These are phyloP conservation scores for Actenoides lindsayi DNA, from an alignment of 2,113 vertebrate genomes.

Conservation along the genomic window DNA sequence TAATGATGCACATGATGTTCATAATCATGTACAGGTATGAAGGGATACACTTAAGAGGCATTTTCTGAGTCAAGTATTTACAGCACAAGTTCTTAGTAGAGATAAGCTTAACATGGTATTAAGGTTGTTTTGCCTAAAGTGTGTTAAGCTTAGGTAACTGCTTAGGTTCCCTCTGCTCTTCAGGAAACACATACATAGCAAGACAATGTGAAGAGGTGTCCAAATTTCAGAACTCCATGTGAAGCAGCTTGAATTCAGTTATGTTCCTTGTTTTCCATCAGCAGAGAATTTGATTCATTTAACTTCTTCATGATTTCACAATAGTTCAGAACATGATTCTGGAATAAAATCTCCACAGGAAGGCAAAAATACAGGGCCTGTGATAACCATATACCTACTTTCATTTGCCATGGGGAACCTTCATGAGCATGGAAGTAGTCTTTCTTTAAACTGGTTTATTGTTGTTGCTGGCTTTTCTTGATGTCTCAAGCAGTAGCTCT, in stretches of 20 bases:
- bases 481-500: background rate
- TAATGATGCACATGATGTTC: background rate
- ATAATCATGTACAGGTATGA: background rate
- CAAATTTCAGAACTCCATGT: background rate
- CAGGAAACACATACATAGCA: background rate
- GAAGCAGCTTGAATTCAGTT: background rate
- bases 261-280: background rate
- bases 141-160: background rate
- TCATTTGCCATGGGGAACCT: rapidly evolving
- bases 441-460: background rate
- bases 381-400: background rate
- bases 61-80: background rate
- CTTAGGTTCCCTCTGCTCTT: background rate
- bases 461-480: background rate
- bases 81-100: background rate
- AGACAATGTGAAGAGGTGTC: background rate
- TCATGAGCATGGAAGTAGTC: background rate
- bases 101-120: rapidly evolving
- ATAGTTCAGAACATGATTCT: background rate
- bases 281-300: background rate
- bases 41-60: background rate
- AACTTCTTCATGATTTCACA: background rate
- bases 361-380: background rate
- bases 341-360: background rate
- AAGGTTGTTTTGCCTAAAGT: background rate